Conservation (phyloP, 2,113 vertebrate genomes). For the Festucalex cinctus region DNA sequence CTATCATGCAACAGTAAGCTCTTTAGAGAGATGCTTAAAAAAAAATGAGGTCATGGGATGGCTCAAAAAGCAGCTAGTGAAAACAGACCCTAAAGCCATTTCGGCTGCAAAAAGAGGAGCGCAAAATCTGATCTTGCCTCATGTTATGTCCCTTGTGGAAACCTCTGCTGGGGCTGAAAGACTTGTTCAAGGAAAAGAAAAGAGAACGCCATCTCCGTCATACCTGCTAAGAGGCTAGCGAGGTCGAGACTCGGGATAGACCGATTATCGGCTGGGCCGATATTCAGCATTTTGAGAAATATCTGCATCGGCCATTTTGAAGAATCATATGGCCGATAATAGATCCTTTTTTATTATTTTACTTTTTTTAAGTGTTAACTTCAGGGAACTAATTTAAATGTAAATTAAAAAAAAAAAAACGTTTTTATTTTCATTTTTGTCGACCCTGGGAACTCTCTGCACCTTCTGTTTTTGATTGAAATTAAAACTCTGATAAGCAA, state of each 20-base stretch:
- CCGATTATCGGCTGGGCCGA: too few relatives aligned
- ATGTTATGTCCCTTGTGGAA: conserved; percentile 3
- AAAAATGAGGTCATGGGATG: conserved; percentile 5
- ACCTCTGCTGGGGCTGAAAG: neutral
- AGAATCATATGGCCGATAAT: too few relatives aligned
- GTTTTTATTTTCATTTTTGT: too few relatives aligned
- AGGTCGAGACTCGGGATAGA: neutral
- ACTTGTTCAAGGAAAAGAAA: neutral
- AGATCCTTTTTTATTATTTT: too few relatives aligned
- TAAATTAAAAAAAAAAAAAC: too few relatives aligned
- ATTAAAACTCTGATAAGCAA: too few relatives aligned
- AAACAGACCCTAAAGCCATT: conserved; percentile 8
- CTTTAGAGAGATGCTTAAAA: neutral
- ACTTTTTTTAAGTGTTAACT: too few relatives aligned
- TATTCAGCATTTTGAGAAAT: too few relatives aligned
- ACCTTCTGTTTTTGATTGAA: too few relatives aligned
- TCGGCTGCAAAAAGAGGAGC: conserved; percentile 1
- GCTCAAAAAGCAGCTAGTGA: neutral
- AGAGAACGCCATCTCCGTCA: neutral
- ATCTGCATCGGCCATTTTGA: too few relatives aligned
- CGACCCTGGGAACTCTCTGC: too few relatives aligned
- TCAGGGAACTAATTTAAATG: too few relatives aligned
- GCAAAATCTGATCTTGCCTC: conserved; percentile 9
- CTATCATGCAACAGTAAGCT: neutral
- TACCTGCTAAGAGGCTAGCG: conserved; percentile 4